Evolutionary conservation across 2,113 vertebrate genomes (phyloP).

Genomic region (Bufo gargarizans): DNA sequence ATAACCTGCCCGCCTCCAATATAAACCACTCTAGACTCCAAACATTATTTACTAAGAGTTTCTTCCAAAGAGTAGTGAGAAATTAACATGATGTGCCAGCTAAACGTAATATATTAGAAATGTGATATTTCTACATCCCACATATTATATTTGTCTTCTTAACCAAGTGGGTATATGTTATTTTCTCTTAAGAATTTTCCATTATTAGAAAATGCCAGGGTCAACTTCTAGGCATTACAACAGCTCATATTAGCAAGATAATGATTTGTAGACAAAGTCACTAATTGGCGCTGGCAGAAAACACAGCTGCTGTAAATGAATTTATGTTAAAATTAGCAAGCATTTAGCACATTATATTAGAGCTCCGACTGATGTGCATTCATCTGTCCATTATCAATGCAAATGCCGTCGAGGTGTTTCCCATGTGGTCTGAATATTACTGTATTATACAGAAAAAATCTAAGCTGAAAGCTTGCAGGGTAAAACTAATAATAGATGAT

Average conservation of each 20-base stretch:
- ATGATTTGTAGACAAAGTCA: conserved; percentile 48
- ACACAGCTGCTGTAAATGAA: conserved; percentile 51
- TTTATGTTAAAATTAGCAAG: conserved; percentile 54
- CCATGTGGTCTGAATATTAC: conserved; percentile 29
- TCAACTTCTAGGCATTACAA: neutral
- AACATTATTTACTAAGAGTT: neutral
- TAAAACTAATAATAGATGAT: conserved; percentile 13
- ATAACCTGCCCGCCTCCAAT: too few species aligned
- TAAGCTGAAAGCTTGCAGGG: neutral
- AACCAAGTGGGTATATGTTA: neutral
- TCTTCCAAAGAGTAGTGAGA: neutral
- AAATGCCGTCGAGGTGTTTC: conserved; percentile 43
- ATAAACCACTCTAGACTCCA: neutral
- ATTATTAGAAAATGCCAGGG: conserved; percentile 13
- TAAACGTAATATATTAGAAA: neutral
- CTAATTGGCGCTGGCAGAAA: conserved; percentile 53
- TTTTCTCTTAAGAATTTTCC: neutral
- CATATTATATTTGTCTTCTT: neutral
- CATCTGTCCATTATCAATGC: conserved; percentile 41
- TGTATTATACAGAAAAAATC: neutral
- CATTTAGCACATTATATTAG: conserved; percentile 47
- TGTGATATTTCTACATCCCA: neutral
- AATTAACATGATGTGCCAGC: neutral
- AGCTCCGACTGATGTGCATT: conserved; percentile 41
- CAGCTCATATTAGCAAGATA: conserved; percentile 44